Evolutionary conservation across 1,140 invertebrate genomes (phyloP).

Genomic region (Scaptodrosophila lebanonensis): DNA sequence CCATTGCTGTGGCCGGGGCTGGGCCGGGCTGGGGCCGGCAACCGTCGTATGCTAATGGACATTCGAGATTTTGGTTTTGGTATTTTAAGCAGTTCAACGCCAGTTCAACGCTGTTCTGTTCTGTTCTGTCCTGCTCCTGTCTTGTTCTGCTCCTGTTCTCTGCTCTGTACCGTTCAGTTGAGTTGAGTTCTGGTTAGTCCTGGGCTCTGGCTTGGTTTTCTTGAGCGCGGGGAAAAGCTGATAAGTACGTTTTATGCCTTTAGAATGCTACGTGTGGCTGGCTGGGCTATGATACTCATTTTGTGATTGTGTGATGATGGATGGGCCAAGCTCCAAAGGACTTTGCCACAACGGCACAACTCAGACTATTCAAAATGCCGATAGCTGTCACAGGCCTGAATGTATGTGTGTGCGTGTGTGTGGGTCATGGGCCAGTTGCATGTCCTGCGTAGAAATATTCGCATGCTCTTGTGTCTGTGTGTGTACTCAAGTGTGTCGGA

Average conservation of each 20-base stretch:
- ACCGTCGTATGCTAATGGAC: constrained; percentile 71
- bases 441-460: too few relatives aligned
- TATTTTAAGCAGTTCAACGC: constrained; percentile 68
- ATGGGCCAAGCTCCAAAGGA: constrained; percentile 55
- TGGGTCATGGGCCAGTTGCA: constrained; percentile 16
- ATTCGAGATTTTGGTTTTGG: constrained; percentile 75
- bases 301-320: constrained; percentile 75
- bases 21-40: constrained; percentile 29
- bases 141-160: constrained; percentile 14
- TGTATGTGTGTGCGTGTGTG: neutral
- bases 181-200: neutral
- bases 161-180: neutral
- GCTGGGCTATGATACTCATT: constrained; percentile 61
- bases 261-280: constrained; percentile 63
- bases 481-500: constrained; percentile 55
- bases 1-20: constrained; percentile 1
- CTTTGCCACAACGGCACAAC: constrained; percentile 20
- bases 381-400: constrained; percentile 40
- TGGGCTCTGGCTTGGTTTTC: constrained; percentile 5
- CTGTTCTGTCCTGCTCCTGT: constrained; percentile 33
- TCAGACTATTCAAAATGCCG: constrained; percentile 41
- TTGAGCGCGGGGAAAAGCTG: constrained; percentile 60
- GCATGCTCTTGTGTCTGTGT: neutral
- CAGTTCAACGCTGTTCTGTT: neutral
- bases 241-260: constrained; percentile 74